Evolutionary conservation across 2,888 invertebrate genomes (phyloP).

Genomic region (Myopa tessellatipennis): DNA sequence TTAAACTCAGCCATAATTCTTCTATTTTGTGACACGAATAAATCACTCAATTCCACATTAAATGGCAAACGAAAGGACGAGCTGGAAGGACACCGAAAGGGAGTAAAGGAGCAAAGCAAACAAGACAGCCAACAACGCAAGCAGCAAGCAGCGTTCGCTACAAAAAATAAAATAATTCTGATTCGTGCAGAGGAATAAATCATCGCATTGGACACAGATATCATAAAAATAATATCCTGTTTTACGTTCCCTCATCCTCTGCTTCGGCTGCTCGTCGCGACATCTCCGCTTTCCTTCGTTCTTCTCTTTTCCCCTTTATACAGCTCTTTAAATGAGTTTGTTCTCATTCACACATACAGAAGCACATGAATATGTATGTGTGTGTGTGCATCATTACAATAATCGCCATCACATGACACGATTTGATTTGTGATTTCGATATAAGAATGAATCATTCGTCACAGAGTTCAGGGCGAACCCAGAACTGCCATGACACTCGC

Average conservation of each 20-base stretch:
- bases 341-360: slow-evolving; percentile 44
- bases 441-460: slow-evolving; percentile 59
- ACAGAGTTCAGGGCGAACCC: not conserved
- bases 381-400: slow-evolving; percentile 46
- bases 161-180: slow-evolving; percentile 57
- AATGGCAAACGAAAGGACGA: slow-evolving; percentile 54
- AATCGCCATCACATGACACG: slow-evolving; percentile 61
- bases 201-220: slow-evolving; percentile 68
- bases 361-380: slow-evolving; percentile 24
- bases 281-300: slow-evolving; percentile 29
- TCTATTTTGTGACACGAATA: slow-evolving; percentile 66
- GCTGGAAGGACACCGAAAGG: not conserved
- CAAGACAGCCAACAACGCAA: not conserved
- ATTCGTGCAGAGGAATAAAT: slow-evolving; percentile 66
- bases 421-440: slow-evolving; percentile 67
- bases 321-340: slow-evolving; percentile 52
- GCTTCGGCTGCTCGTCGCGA: slow-evolving; percentile 13
- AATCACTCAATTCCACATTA: slow-evolving; percentile 65
- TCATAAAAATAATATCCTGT: slow-evolving; percentile 67
- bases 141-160: slow-evolving; percentile 32
- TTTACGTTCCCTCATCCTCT: slow-evolving; percentile 40
- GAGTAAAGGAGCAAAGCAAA: slow-evolving; percentile 1
- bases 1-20: slow-evolving; percentile 60
- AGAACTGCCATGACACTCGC: not conserved
- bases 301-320: slow-evolving; percentile 38